Percentiles rank a stretch among this genome's conserved stretches.
Conservation (phyloP, 2,113 vertebrate species). For the Pterophyllum scalare region DNA sequence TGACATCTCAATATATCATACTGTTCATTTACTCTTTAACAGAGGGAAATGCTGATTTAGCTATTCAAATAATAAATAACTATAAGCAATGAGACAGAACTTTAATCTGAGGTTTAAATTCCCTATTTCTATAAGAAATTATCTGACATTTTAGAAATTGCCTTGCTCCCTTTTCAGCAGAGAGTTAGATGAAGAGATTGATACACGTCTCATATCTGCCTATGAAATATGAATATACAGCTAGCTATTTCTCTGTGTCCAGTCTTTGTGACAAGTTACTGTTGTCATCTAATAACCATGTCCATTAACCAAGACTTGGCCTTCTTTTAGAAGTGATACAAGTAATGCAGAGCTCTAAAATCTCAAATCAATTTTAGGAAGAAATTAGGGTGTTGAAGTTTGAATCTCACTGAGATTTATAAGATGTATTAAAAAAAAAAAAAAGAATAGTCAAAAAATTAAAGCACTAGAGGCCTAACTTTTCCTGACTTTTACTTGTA, state of each 20-base stretch:
- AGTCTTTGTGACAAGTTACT: too few species aligned
- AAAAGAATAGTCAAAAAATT: not conserved
- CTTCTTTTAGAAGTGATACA: too few species aligned
- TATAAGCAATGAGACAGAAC: not conserved
- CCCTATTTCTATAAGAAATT: not conserved
- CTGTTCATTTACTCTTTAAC: slow-evolving; percentile 10
- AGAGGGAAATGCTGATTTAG: not conserved
- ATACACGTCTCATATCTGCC: too few species aligned
- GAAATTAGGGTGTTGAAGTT: not conserved
- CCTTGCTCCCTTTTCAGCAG: too few species aligned
- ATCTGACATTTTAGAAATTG: not conserved
- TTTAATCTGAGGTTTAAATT: not conserved
- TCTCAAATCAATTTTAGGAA: too few species aligned
- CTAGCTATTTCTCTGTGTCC: too few species aligned
- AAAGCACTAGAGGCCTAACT: not conserved
- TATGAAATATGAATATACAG: too few species aligned
- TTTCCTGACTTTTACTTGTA: not conserved
- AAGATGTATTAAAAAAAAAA: not conserved
- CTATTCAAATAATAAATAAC: slow-evolving; percentile 6
- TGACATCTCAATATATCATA: slow-evolving; percentile 56
- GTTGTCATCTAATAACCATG: too few species aligned
- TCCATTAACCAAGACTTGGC: too few species aligned
- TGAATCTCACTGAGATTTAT: not conserved
- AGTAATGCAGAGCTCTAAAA: too few species aligned
- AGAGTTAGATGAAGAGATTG: too few species aligned